Evolutionary conservation across 2,888 invertebrate species (phyloP), one percentile per base, ranked within the genome.

Genomic region (Sinohyriopsis cumingii): DNA sequence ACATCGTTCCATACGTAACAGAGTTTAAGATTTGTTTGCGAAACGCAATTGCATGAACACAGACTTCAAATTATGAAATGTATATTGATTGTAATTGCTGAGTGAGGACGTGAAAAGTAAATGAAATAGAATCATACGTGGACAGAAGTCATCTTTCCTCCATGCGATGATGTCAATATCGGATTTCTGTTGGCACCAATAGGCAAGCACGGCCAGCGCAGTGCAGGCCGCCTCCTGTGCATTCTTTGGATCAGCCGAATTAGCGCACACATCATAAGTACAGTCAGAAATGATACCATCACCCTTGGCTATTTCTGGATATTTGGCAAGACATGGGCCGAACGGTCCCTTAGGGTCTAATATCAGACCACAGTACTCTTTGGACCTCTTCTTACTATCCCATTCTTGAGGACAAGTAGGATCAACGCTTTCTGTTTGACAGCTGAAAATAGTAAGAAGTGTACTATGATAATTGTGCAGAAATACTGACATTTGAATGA

Each of bases 71-170:
- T 7, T 33, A 9, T 33, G 33, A 33, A 33, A 33, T 33, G 1
- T 33, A 1, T 33, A 9, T 33, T 33, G 3, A 5, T 33, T 33
- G 7, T 33, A 7, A 33, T 33, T 28, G 9, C 33, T 33, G 9
- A 33, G 1, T 33, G 33, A 9, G 33, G 33, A 33, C 33, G 33
- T 9, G 9, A 33, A 33, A 33, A 33, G 33, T 33, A 7, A 9
- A 33, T 33, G 33, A 9, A 33, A 33, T 33, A 33, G 7, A 7
- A 7, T 33, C 1, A 33, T 33, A 33, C 33, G 3, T 33, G 33
- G 69, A 56, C 69, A 70, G n/a, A 70, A 70, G 25, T 65, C 24
- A 57, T 59, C 18, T n/a, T 57, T 55, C 54, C 69, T 65, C 69
- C 69, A 70, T 45, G 65, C 62, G 9, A 70, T 33, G 45, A 33